Evolutionary conservation across 2,797 vertebrate species (phyloP).

Genomic region (Bufotes viridis): DNA sequence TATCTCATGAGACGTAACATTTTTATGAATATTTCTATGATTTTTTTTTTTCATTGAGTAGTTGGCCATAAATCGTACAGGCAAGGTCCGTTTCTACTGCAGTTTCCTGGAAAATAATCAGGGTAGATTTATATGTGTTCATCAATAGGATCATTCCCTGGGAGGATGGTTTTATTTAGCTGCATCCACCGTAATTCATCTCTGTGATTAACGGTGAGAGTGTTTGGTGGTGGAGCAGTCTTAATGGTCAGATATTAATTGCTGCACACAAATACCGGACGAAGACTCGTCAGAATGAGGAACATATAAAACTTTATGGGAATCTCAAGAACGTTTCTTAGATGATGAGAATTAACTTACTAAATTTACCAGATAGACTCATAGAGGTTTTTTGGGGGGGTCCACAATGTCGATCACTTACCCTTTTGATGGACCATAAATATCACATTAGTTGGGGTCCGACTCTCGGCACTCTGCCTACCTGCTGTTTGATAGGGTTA

Average conservation of each 20-base stretch:
- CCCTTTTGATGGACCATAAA: too few species aligned
- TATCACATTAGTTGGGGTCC: too few species aligned
- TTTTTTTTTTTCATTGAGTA: conserved; percentile 4
- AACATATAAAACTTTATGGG: not conserved
- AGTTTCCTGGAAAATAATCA: conserved; percentile 3
- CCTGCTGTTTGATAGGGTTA: too few species aligned
- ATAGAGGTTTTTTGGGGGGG: too few species aligned
- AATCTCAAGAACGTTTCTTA: too few species aligned
- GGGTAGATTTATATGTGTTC: conserved; percentile 13
- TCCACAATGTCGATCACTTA: too few species aligned
- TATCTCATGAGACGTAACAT: conserved; percentile 5
- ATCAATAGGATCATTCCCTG: conserved; percentile 9
- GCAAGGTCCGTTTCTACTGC: not conserved
- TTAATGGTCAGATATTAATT: not conserved
- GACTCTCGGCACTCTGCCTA: too few species aligned
- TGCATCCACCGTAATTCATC: conserved; percentile 13
- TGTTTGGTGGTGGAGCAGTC: not conserved
- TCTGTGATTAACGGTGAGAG: not conserved
- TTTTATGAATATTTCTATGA: conserved; percentile 30
- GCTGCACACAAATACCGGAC: not conserved
- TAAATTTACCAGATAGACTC: too few species aligned
- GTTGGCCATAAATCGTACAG: conserved; percentile 16
- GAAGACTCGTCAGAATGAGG: not conserved
- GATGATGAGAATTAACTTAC: too few species aligned
- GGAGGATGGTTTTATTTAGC: not conserved